Conservation (phyloP, 2,888 invertebrate genomes). For the Arge pagana region DNA sequence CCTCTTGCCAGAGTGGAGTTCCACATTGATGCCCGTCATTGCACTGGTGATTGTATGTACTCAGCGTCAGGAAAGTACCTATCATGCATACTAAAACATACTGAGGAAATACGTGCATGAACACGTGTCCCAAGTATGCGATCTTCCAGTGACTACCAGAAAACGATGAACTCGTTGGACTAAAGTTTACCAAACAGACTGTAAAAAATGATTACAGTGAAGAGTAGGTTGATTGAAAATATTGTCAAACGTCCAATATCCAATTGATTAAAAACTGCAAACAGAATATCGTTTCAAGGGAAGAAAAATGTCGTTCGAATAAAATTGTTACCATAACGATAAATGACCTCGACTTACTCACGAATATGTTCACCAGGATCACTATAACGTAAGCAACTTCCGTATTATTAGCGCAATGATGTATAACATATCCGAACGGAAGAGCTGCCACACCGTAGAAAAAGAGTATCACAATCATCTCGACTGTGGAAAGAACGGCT, state of each 20-base stretch:
- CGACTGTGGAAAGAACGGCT: too few species aligned
- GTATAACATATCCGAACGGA: constrained; percentile 32
- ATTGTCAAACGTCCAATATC: too few species aligned
- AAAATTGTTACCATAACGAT: too few species aligned
- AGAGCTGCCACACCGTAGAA: constrained; percentile 31
- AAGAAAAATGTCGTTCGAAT: too few species aligned
- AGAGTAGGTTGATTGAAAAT: too few species aligned
- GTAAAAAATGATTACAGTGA: too few species aligned
- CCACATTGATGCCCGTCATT: constrained; percentile 25
- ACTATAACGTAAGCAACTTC: constrained; percentile 28
- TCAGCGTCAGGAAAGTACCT: constrained; percentile 32
- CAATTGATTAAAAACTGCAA: too few species aligned
- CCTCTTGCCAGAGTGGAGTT: constrained; percentile 31
- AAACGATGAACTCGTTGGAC: too few species aligned
- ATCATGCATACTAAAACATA: constrained; percentile 32
- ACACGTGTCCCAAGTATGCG: constrained; percentile 20
- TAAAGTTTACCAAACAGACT: constrained; percentile 27
- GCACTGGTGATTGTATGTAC: constrained; percentile 32
- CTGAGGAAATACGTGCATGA: constrained; percentile 32
- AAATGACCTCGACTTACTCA: too few species aligned
- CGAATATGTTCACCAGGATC: constrained; percentile 27
- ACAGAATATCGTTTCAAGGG: too few species aligned
- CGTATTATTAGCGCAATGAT: constrained; percentile 22
- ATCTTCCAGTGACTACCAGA: too few species aligned
- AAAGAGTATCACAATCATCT: constrained; percentile 26